phyloP scores from a whole-genome alignment of 2,888 invertebrate species.

The Chrysomela aeneicollis region DNA sequence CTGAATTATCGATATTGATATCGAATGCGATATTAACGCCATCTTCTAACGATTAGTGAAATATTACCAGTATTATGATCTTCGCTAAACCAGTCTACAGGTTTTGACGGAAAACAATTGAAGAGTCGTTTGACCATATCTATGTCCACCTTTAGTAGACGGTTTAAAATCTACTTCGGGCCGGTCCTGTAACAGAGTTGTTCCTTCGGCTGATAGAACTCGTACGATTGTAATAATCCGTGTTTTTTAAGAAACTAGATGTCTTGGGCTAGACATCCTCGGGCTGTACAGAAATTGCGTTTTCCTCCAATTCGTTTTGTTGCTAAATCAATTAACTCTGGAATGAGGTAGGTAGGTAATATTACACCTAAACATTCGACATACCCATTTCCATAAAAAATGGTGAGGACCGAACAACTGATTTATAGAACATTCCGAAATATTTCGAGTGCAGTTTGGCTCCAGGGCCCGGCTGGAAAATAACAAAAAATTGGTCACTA shows the following conservation, averaged over 20 bases:
- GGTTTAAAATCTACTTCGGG: no score
- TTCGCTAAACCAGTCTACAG: no score
- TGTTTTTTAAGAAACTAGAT: background rate
- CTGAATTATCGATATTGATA: no score
- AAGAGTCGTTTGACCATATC: no score
- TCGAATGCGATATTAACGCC: no score
- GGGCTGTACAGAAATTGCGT: background rate
- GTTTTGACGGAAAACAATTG: no score
- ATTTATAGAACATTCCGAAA: slow-evolving; percentile 2
- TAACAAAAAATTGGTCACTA: background rate
- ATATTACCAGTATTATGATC: no score
- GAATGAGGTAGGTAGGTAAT: background rate
- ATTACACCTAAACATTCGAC: background rate
- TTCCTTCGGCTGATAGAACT: no score
- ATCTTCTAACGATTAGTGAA: no score
- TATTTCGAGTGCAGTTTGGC: background rate
- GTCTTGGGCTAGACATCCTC: background rate
- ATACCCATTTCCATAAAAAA: background rate
- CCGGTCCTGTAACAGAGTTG: no score
- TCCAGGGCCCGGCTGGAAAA: background rate
- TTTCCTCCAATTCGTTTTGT: background rate
- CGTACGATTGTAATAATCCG: no score
- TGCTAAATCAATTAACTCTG: slow-evolving; percentile 4
- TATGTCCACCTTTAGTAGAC: no score
- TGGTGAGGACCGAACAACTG: background rate